Conservation (phyloP, 2,888 invertebrate species). For the Eupithecia centaureata region DNA sequence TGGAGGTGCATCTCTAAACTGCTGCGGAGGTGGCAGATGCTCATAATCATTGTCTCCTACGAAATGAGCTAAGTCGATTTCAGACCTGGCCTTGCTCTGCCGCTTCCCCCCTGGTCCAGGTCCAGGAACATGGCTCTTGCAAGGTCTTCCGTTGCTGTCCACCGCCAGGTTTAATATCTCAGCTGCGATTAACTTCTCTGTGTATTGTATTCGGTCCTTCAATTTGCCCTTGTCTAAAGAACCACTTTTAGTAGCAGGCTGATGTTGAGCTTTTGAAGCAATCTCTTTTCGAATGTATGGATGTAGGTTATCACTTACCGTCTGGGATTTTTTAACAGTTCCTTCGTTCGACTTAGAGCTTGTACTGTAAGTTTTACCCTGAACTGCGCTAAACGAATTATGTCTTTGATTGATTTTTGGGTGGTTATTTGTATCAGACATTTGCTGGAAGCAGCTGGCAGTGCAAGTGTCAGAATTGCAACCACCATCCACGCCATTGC, state of each 20-base stretch:
- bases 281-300: conserved; percentile 82
- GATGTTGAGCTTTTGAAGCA: conserved; percentile 56
- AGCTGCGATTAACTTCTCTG: conserved; percentile 78
- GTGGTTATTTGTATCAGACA: conserved; percentile 58
- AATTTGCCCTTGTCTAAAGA: conserved; percentile 66
- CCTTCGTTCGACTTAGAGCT: conserved; percentile 65
- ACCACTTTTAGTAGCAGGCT: conserved; percentile 48
- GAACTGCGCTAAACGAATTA: conserved; percentile 78
- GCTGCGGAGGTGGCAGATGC: conserved; percentile 92
- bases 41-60: conserved; percentile 86
- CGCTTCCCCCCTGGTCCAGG: conserved; percentile 63
- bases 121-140: conserved; percentile 62
- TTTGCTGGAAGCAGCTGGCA: conserved; percentile 73
- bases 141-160: conserved; percentile 60
- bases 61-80: conserved; percentile 83
- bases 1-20: conserved; percentile 91
- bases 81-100: conserved; percentile 83
- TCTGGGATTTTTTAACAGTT: conserved; percentile 78
- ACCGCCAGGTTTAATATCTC: conserved; percentile 76
- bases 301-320: conserved; percentile 76
- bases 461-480: conserved; percentile 77
- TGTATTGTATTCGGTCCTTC: conserved; percentile 78
- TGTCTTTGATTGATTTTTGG: conserved; percentile 73
- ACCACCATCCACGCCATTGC: conserved; percentile 72
- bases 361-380: conserved; percentile 69